Evolutionary conservation across 2,888 invertebrate species (phyloP).

Genomic region (Achlya flavicornis): DNA sequence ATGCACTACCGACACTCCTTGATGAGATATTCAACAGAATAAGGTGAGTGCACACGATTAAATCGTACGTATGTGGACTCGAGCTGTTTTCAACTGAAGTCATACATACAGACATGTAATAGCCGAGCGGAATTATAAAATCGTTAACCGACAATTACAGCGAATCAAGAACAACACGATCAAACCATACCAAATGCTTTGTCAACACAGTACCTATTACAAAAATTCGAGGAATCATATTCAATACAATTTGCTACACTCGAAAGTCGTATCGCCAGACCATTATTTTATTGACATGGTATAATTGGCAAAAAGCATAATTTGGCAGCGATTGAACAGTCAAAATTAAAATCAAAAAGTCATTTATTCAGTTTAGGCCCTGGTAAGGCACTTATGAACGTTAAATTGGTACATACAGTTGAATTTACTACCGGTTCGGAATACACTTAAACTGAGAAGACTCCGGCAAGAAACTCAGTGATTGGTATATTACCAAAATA

Average conservation of each 20-base stretch:
- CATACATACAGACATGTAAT: slow-evolving; percentile 4
- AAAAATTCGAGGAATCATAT: neutral
- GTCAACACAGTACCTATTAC: neutral
- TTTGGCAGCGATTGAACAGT: neutral
- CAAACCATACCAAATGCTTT: neutral
- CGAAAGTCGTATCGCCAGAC: neutral
- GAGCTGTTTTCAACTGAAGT: neutral
- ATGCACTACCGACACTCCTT: neutral
- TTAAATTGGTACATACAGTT: too few relatives aligned
- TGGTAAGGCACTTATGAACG: too few relatives aligned
- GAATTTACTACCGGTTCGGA: too few relatives aligned
- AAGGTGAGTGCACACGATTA: slow-evolving; percentile 1
- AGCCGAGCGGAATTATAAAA: neutral
- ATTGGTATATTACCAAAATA: neutral
- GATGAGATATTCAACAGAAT: slow-evolving; percentile 2
- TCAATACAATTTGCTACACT: neutral
- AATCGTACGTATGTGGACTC: neutral
- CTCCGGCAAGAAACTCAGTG: too few relatives aligned
- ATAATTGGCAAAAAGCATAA: neutral
- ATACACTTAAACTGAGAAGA: too few relatives aligned
- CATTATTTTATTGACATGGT: neutral
- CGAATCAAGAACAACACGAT: neutral
- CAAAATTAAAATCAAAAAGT: too few relatives aligned
- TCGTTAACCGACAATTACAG: neutral
- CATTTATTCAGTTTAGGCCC: too few relatives aligned